phyloP scores from a whole-genome alignment of 2,888 invertebrate species.

The Hemistola chrysoprasaria region DNA sequence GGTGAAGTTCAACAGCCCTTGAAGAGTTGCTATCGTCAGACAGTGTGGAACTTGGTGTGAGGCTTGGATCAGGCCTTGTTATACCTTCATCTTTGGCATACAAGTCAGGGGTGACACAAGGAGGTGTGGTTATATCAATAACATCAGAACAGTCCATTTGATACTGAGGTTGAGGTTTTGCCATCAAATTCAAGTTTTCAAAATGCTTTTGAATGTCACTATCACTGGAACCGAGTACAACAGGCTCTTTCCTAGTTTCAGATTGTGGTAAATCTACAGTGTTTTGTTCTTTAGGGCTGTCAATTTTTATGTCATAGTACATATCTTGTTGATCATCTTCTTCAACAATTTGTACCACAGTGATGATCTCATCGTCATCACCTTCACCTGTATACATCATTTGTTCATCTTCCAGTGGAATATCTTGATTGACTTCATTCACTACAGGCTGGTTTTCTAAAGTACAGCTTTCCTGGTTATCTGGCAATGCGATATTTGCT shows the following conservation, averaged over 20 bases:
- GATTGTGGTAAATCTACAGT: background rate
- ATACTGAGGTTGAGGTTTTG: slow-evolving; percentile 40
- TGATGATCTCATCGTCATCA: slow-evolving; percentile 77
- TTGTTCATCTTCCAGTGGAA: slow-evolving; percentile 53
- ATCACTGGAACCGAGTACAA: slow-evolving; percentile 29
- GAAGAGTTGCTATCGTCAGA: slow-evolving; percentile 77
- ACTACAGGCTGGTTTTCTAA: slow-evolving; percentile 16
- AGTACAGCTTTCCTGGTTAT: no score
- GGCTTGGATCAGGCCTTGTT: slow-evolving; percentile 66
- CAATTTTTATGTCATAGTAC: slow-evolving; percentile 68
- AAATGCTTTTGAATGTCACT: slow-evolving; percentile 67
- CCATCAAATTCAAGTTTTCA: slow-evolving; percentile 57
- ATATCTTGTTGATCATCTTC: slow-evolving; percentile 72
- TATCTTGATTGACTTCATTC: slow-evolving; percentile 38
- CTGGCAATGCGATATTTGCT: no score
- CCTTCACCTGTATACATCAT: slow-evolving; percentile 51
- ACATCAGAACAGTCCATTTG: slow-evolving; percentile 55
- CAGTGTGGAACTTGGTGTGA: slow-evolving; percentile 70
- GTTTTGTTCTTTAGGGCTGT: slow-evolving; percentile 51
- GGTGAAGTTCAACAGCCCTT: slow-evolving; percentile 59
- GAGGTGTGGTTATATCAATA: slow-evolving; percentile 42
- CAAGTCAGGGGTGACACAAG: slow-evolving; percentile 54
- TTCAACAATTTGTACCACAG: slow-evolving; percentile 76
- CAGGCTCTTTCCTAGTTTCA: background rate
- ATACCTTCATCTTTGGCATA: slow-evolving; percentile 51